phyloP scores from a whole-genome alignment of 2,113 vertebrate genomes.

The Egretta garzetta region DNA sequence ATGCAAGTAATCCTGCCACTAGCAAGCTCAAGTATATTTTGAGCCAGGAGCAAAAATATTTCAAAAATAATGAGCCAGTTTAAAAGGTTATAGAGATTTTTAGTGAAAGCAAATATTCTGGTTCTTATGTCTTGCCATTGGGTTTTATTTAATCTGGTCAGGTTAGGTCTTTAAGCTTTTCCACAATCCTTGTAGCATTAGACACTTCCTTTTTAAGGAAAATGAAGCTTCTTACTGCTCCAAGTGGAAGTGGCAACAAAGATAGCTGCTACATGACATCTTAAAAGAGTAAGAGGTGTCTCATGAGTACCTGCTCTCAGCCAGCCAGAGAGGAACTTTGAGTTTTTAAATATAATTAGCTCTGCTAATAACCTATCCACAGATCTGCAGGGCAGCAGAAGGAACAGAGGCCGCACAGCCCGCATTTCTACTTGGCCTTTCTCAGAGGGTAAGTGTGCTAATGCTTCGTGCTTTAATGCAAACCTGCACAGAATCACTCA shows the following conservation, averaged over 20 bases:
- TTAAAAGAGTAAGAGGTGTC: not conserved
- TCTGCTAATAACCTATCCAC: not conserved
- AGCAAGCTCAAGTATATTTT: not conserved
- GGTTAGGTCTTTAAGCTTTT: not conserved
- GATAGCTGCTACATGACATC: not conserved
- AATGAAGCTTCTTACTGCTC: not conserved
- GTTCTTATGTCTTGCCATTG: not conserved
- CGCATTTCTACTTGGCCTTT: not conserved
- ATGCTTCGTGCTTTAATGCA: not conserved
- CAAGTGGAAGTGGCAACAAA: not conserved
- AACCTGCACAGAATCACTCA: not conserved
- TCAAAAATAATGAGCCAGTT: not conserved
- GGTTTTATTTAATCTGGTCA: fast-evolving
- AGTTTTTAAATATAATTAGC: not conserved
- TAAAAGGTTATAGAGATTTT: not conserved
- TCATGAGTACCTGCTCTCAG: not conserved
- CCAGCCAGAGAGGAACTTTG: not conserved
- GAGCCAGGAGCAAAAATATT: not conserved
- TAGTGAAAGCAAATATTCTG: not conserved
- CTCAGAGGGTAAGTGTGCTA: not conserved
- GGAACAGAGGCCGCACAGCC: not conserved
- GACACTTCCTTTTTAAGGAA: not conserved
- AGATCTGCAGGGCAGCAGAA: not conserved
- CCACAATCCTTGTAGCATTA: not conserved
- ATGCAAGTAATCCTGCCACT: not conserved